phyloP scores from a whole-genome alignment of 2,888 invertebrate genomes.

The Thecophora atra region DNA sequence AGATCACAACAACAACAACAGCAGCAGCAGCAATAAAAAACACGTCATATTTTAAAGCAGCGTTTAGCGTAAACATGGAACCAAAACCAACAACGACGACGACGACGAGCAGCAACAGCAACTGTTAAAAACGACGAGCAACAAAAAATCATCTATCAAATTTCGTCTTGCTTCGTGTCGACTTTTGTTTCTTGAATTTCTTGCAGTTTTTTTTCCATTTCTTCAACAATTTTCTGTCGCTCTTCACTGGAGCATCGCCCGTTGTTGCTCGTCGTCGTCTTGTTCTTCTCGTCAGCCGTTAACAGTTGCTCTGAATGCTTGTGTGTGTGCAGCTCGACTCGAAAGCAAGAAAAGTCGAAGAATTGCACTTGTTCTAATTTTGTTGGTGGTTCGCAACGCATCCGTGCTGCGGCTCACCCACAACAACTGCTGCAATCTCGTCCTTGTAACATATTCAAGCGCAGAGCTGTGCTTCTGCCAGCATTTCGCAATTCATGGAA shows the following conservation, averaged over 20 bases:
- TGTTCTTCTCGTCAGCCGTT: too few species aligned
- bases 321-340: background rate
- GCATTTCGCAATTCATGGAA: constrained; percentile 12
- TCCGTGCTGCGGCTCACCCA: constrained; percentile 5
- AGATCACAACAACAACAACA: background rate
- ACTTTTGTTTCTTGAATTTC: too few species aligned
- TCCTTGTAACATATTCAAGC: constrained; percentile 12
- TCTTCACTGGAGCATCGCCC: too few species aligned
- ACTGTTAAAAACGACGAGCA: too few species aligned
- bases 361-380: constrained; percentile 5
- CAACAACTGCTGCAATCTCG: background rate
- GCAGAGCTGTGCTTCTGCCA: background rate
- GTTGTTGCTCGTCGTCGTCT: too few species aligned
- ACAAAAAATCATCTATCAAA: too few species aligned
- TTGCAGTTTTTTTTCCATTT: too few species aligned
- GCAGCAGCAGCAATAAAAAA: background rate
- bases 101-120: background rate
- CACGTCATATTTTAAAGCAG: background rate
- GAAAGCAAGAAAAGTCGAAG: background rate
- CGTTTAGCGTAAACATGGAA: background rate
- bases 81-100: constrained; percentile 1
- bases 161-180: too few species aligned
- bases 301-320: too few species aligned
- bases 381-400: background rate
- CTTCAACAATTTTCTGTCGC: too few species aligned